Base-by-base conservation (phyloP, 2,888 invertebrate genomes). In the Polyommatus iphigenia region DNA sequence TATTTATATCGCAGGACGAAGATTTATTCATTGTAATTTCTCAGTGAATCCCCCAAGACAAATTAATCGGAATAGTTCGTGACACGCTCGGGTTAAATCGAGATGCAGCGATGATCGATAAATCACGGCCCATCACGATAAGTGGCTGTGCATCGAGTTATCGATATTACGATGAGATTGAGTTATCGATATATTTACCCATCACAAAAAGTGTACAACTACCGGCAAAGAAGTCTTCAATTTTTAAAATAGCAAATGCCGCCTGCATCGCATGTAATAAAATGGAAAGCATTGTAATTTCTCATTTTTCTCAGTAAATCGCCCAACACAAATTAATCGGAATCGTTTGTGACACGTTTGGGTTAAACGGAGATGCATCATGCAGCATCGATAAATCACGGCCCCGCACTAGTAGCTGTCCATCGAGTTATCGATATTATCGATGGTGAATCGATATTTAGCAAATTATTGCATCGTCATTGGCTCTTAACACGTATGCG, bases 321-420 rank as follows among this genome's bases (percentile, higher is more conserved):
- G 50, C 73, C 50, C 46, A 73, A 73, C 20, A 73, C n/a, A 73
- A 73, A 73, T 46, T 73, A 73, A 50, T 73, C 73, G 46, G 73
- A 24, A 73, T 73, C 8, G 46, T 50, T 73, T 20, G 41, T 41
- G 50, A 24, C 24, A 24, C 62, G 62, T 3, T 24, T 20, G 62
- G 62, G 62, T 62, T 62, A 62, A 62, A 62, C 24, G 24, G 62
- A 62, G 62, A 62, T 62, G 62, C 62, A 24, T 32, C 32, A 32
- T 32, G 32, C 3, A 32, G 62, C 62, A 20, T 67, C 67, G 67
- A 67, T 62, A 29, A 24, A 29, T 15, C 67, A 67, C 24, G 24
- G 67, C 13, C 5, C 67, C 13, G 13, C 67, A 29, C 29, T 67
- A 29, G 29, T 67, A 29, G 36, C 36, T 62, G 20, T 24, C 10